Percentiles rank a stretch among this genome's conserved stretches.
These are phyloP conservation scores for Drosophila erecta DNA, from an alignment of 1,140 invertebrate species.

Conservation along the genomic window DNA sequence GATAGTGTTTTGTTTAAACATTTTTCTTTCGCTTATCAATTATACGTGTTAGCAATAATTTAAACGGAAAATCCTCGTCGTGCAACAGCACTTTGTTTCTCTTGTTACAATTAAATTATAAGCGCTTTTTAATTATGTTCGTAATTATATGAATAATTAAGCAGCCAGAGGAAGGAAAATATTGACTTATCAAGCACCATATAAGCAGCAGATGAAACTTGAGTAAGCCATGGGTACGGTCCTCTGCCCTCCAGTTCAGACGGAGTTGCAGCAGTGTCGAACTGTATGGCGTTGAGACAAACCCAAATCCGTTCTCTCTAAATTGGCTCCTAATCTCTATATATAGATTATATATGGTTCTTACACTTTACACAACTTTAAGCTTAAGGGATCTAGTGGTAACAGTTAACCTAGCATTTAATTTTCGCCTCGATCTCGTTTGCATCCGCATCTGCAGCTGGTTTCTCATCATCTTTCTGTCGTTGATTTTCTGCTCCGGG, in stretches of 20 bases:
- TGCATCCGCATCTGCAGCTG: conserved; percentile 15
- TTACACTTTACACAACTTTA: conserved; percentile 82
- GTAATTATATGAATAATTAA: conserved; percentile 59
- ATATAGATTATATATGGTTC: conserved; percentile 67
- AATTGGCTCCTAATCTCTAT: conserved; percentile 32
- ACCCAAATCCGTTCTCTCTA: background rate
- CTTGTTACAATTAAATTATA: conserved; percentile 78
- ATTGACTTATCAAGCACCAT: conserved; percentile 2
- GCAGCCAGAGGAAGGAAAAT: background rate
- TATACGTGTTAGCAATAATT: conserved; percentile 72
- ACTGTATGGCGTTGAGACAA: background rate
- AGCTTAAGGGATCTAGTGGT: conserved; percentile 73
- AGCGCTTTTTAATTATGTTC: conserved; percentile 81
- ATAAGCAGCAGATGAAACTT: conserved; percentile 37
- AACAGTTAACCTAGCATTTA: conserved; percentile 64
- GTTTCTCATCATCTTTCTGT: conserved; percentile 24
- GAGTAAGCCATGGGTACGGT: background rate
- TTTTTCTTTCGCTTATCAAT: conserved; percentile 54
- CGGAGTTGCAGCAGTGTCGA: conserved; percentile 45
- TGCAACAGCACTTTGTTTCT: conserved; percentile 30
- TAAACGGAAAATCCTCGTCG: conserved; percentile 59
- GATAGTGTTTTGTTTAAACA: conserved; percentile 53
- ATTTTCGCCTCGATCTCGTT: conserved; percentile 52
- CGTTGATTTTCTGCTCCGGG: conserved; percentile 29
- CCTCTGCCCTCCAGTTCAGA: background rate